Conservation (phyloP, 1,140 invertebrate species). For the Temnothorax nylanderi region DNA sequence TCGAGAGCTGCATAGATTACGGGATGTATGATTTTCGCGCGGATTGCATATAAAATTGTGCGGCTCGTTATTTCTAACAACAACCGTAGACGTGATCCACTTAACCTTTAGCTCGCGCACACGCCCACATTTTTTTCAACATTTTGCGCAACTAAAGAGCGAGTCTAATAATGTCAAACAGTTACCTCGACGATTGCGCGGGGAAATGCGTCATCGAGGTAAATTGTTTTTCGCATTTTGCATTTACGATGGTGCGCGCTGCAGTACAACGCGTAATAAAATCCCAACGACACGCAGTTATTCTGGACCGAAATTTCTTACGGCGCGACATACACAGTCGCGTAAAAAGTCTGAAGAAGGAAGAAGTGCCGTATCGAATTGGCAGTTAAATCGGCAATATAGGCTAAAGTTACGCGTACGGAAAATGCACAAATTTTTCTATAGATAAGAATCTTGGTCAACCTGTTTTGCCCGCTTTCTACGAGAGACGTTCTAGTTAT, state of each 20-base stretch:
- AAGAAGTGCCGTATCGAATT: neutral
- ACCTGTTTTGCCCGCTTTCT: conserved; percentile 38
- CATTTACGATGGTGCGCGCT: neutral
- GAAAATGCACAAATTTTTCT: conserved; percentile 32
- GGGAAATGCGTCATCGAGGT: neutral
- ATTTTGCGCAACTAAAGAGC: conserved; percentile 6
- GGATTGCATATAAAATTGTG: conserved; percentile 31
- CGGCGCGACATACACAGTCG: neutral
- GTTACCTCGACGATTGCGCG: neutral
- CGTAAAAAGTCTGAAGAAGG: neutral
- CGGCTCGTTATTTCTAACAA: conserved; percentile 28
- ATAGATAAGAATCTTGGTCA: conserved; percentile 38
- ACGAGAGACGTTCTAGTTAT: conserved; percentile 45
- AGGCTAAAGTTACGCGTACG: neutral
- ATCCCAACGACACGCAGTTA: neutral
- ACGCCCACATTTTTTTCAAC: conserved; percentile 29
- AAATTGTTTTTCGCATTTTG: conserved; percentile 24
- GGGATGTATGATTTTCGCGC: neutral
- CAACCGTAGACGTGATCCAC: neutral
- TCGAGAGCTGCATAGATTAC: neutral
- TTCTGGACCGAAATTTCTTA: conserved; percentile 13
- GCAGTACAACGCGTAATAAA: conserved; percentile 6
- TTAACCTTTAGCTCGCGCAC: conserved; percentile 15
- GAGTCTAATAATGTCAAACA: conserved; percentile 44
- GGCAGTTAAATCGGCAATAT: neutral